Conservation (phyloP, 2,888 invertebrate species). For the Aphelenchoides bicaudatus region DNA sequence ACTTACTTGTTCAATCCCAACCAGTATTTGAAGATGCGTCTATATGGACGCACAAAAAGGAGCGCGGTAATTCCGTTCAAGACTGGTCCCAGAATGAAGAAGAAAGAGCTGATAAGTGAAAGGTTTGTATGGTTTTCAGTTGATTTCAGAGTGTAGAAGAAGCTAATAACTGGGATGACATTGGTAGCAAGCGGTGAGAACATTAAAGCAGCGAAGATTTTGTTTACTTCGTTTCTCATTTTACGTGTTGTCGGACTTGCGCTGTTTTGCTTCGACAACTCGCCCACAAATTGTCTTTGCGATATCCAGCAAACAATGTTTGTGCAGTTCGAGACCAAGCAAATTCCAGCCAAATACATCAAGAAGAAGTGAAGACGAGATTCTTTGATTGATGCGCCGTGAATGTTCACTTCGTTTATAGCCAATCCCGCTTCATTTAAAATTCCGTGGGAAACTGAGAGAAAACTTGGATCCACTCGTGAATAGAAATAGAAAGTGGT, state of each 20-base stretch:
- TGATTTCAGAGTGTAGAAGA: not conserved
- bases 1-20: not conserved
- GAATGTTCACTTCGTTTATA: not conserved
- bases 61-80: conserved; percentile 1
- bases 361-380: not conserved
- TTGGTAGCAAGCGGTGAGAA: not conserved
- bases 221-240: not conserved
- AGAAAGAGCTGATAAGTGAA: not conserved
- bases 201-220: not conserved
- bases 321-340: conserved; percentile 1
- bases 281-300: not conserved
- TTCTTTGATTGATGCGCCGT: not conserved
- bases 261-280: not conserved
- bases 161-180: not conserved
- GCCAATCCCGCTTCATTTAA: not conserved
- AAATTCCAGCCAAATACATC: not conserved
- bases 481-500: not conserved
- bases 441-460: not conserved
- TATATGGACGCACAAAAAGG: conserved; percentile 7
- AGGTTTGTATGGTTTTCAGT: not conserved
- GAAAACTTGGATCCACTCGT: not conserved
- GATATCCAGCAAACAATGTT: not conserved
- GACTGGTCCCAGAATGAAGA: not conserved
- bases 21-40: conserved; percentile 5
- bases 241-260: not conserved